Evolutionary conservation across 2,888 invertebrate species (phyloP), one percentile per base, ranked within the genome.

Genomic region (Hirtodrosophila cameraria): DNA sequence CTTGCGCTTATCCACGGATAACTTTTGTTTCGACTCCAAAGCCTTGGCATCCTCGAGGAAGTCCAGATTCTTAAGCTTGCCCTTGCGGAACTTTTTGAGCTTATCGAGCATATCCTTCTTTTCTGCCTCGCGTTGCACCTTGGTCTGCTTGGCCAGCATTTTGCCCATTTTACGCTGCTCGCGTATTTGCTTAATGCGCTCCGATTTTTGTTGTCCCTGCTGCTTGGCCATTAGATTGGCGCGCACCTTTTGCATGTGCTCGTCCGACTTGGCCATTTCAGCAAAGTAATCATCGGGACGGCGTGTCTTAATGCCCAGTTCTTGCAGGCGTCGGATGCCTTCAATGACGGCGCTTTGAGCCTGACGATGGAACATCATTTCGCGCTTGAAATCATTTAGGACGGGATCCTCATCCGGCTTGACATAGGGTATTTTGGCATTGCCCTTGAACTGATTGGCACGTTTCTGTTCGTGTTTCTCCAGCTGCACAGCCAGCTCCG

Each of bases 211-310:
- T 75, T 96, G 95, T 9, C 95, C 94, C 9, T 94, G 93, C 87
- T 99, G 96, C 88, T 97, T 96, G 16, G 96, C 94, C 92, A 97
- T 92, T 20, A 98, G 90, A 86, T 95, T 95, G 87, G 95, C 93
- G 41, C 97, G 93, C 0, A 98, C 95, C 91, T 97, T 98, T 86
- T 98, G 97, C 99, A 99, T 99, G 86, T 99, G 99, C 25, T 94
- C 94, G 91, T 99, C 99, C 9, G 96, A 93, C 90, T 99, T 99
- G 0, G 97, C 97, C 99, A 99, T 99, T 92, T 99, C 97, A 0
- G 99, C 99, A 91, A 98, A 99, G 90, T 98, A 99, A 91, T 99
- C 99, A 53, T 97, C 96, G 0, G 99, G 99, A 43, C 96, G 93
- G 86, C 94, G 95, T 0, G 97, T 98, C 0, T 94, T 92, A 39